phyloP scores from a whole-genome alignment of 2,113 vertebrate species.

The Blennius ocellaris region DNA sequence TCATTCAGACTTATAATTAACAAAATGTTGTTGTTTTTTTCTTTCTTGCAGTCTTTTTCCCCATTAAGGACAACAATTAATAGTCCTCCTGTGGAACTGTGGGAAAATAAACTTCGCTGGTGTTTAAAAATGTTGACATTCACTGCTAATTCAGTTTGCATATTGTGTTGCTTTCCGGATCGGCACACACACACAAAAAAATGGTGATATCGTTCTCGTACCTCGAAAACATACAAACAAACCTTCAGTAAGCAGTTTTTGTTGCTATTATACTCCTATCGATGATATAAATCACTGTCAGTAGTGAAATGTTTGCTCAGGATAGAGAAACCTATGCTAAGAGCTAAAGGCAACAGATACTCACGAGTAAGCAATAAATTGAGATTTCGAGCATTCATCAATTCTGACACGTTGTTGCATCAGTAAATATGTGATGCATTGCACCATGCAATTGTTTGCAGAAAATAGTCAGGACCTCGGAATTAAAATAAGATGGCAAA shows the following conservation, averaged over 20 bases:
- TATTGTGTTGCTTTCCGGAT: background rate
- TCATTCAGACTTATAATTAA: slow-evolving; percentile 58
- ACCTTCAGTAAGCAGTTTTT: background rate
- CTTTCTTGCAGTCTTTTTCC: slow-evolving; percentile 10
- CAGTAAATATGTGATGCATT: background rate
- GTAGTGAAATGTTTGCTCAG: background rate
- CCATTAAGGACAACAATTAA: slow-evolving; percentile 37
- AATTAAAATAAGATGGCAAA: too few species aligned
- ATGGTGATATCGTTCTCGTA: background rate
- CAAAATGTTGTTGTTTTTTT: slow-evolving; percentile 52
- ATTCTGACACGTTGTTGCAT: background rate
- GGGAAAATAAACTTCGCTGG: background rate
- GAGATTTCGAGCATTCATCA: background rate
- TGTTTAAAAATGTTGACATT: background rate
- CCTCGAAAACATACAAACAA: background rate
- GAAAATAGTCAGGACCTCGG: background rate
- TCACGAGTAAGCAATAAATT: background rate
- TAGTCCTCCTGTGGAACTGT: slow-evolving; percentile 3
- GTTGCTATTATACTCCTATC: background rate
- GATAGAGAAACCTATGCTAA: background rate
- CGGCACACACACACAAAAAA: background rate
- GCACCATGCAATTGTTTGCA: background rate
- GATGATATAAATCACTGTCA: background rate
- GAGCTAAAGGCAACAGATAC: background rate
- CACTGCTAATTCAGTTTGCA: background rate